Evolutionary conservation across 2,888 invertebrate genomes (phyloP).

Genomic region (Linnaemya vulpina): DNA sequence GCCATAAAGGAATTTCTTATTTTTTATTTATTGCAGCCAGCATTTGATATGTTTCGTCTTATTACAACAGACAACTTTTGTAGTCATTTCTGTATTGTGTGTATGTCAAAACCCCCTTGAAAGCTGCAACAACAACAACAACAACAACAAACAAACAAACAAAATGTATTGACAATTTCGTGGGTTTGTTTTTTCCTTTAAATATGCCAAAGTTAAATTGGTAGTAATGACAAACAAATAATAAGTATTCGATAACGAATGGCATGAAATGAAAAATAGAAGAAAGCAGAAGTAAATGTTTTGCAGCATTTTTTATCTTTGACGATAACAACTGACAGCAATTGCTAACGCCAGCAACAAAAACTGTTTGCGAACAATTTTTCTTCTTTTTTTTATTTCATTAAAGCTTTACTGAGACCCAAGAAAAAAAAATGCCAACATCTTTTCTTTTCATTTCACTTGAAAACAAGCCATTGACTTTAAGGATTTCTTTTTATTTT

Average conservation of each 20-base stretch:
- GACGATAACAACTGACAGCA: conserved; percentile 69
- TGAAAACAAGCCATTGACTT: conserved; percentile 57
- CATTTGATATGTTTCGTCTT: background rate
- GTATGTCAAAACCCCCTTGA: conserved; percentile 4
- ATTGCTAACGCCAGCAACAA: conserved; percentile 69
- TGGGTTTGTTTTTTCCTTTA: background rate
- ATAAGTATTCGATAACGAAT: conserved; percentile 62
- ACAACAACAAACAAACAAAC: no score
- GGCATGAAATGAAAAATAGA: conserved; percentile 31
- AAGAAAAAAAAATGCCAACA: conserved; percentile 36
- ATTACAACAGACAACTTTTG: conserved; percentile 31
- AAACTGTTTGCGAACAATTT: conserved; percentile 23
- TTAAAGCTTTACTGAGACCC: conserved; percentile 23
- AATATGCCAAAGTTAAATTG: conserved; percentile 61
- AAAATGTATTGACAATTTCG: background rate
- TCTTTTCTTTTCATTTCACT: conserved; percentile 21
- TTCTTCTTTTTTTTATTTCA: background rate
- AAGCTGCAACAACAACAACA: no score
- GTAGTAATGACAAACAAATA: conserved; percentile 70
- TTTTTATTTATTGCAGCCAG: background rate
- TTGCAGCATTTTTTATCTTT: conserved; percentile 42
- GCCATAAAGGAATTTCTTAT: background rate
- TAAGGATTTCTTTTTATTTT: conserved; percentile 21
- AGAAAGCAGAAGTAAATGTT: conserved; percentile 26
- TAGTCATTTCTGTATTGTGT: conserved; percentile 15